Conservation (phyloP, 2,888 invertebrate genomes). For the Pseudococcus viburni region DNA sequence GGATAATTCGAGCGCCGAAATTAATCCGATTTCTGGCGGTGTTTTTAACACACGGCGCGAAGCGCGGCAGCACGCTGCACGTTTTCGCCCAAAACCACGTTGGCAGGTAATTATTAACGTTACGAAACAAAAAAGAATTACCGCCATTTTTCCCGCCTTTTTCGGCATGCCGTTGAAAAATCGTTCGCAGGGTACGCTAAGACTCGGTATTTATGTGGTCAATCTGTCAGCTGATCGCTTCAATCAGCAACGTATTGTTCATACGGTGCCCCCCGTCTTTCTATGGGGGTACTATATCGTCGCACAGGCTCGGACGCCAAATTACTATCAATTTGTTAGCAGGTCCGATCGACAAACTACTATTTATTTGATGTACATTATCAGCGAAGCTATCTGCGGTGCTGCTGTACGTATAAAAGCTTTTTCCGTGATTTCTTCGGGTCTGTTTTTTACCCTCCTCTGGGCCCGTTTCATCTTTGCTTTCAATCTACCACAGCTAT, state of each 20-base stretch:
- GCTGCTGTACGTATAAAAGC: not conserved
- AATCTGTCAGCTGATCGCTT: constrained; percentile 60
- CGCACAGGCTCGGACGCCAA: constrained; percentile 50
- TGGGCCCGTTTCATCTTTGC: not conserved
- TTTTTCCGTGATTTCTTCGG: constrained; percentile 20
- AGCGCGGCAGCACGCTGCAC: not conserved
- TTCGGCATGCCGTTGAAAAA: constrained; percentile 45
- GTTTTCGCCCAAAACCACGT: constrained; percentile 47
- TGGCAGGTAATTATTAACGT: constrained; percentile 60
- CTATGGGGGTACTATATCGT: constrained; percentile 5
- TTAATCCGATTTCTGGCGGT: constrained; percentile 58
- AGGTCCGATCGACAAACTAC: constrained; percentile 20
- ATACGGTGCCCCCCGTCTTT: not conserved
- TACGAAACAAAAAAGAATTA: constrained; percentile 54
- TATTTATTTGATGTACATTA: constrained; percentile 55
- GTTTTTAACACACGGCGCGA: constrained; percentile 42
- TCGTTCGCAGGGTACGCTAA: constrained; percentile 40
- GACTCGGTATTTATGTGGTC: constrained; percentile 56
- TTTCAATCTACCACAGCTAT: not conserved
- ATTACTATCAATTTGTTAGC: constrained; percentile 60
- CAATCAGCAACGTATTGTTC: constrained; percentile 62
- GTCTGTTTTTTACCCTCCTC: not conserved
- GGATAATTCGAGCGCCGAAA: constrained; percentile 55
- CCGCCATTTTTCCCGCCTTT: constrained; percentile 49
- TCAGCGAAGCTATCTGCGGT: not conserved